Conservation (phyloP, 2,797 vertebrate species). For the Emys orbicularis region DNA sequence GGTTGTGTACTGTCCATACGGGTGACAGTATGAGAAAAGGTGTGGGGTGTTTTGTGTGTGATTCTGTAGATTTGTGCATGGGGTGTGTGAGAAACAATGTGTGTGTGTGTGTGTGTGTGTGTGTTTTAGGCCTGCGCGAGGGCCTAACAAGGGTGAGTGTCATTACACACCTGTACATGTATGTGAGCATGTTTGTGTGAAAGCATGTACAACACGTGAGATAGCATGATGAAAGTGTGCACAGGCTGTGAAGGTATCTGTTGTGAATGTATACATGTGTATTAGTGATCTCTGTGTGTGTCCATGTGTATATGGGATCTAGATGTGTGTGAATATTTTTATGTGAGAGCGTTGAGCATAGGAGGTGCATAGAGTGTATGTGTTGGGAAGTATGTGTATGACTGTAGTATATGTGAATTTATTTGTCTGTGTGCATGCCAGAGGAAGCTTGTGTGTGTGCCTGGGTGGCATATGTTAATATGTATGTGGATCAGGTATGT, state of each 20-base stretch:
- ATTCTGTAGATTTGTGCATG: neutral
- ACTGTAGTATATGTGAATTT: neutral
- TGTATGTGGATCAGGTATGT: neutral
- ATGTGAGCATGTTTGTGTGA: neutral
- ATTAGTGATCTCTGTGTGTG: neutral
- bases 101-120: neutral
- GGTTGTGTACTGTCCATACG: neutral
- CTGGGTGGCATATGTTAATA: neutral
- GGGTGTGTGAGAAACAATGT: neutral
- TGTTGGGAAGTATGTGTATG: neutral
- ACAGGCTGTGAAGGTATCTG: neutral
- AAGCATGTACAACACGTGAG: neutral
- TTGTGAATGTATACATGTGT: neutral
- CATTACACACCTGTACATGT: neutral
- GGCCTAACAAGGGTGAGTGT: neutral
- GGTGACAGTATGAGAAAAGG: no score
- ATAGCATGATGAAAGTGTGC: neutral
- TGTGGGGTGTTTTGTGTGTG: neutral
- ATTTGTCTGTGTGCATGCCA: neutral
- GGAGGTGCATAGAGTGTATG: neutral
- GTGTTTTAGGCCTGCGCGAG: neutral
- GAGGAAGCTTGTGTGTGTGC: neutral
- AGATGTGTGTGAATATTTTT: neutral
- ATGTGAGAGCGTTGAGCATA: neutral
- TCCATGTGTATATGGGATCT: neutral